phyloP scores from a whole-genome alignment of 2,113 vertebrate species.

The Condylura cristata region DNA sequence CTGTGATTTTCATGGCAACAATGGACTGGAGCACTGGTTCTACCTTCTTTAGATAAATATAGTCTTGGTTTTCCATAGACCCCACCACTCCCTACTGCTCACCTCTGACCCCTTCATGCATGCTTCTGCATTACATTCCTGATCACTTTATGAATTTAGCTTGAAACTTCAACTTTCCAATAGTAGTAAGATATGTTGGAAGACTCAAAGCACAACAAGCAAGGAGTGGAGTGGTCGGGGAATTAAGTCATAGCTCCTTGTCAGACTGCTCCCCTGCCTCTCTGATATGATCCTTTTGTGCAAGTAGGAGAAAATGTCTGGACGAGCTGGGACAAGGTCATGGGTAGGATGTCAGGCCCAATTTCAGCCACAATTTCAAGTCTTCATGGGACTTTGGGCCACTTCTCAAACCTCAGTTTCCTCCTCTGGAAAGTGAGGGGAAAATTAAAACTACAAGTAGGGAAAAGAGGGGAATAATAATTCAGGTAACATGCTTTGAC shows the following conservation, averaged over 20 bases:
- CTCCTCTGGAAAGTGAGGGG: background rate
- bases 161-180: background rate
- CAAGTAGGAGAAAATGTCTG: background rate
- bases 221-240: background rate
- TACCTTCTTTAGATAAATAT: background rate
- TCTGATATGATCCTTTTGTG: background rate
- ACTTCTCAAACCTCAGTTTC: background rate
- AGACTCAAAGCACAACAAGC: background rate
- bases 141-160: background rate
- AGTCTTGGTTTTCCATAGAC: background rate
- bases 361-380: background rate
- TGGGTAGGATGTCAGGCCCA: background rate
- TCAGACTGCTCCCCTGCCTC: background rate
- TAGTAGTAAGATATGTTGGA: background rate
- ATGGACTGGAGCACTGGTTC: background rate
- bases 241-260: background rate
- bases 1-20: background rate
- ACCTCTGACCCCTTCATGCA: background rate
- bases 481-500: accelerated
- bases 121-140: background rate
- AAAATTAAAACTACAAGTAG: background rate
- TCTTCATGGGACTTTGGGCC: background rate
- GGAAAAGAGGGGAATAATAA: background rate
- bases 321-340: background rate
- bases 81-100: background rate